These are phyloP conservation scores for Rhodinocichla rosea DNA, from an alignment of 2,113 vertebrate species.

Conservation along the genomic window DNA sequence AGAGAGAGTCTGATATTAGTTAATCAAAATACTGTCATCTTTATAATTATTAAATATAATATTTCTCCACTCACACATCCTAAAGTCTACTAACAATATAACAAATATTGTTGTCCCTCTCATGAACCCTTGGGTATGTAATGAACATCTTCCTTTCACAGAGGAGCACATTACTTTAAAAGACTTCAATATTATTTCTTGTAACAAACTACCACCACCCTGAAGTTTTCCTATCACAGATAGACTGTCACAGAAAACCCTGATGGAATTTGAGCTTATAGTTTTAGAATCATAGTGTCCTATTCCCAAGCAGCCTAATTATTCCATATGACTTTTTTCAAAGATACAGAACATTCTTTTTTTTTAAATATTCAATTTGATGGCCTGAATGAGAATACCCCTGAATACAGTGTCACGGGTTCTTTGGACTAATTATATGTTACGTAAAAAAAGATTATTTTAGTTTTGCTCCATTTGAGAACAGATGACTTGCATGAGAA, in stretches of 20 bases:
- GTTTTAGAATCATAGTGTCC: background rate
- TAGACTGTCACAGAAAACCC: background rate
- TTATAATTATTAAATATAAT: background rate
- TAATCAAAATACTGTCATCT: background rate
- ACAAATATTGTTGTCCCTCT: background rate
- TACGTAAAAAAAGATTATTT: accelerated
- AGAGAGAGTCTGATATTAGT: background rate
- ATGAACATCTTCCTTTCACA: background rate
- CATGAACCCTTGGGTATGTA: background rate
- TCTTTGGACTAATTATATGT: background rate
- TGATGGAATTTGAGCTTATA: background rate
- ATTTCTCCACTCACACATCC: no score
- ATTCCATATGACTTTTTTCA: background rate
- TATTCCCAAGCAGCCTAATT: background rate
- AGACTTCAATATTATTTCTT: background rate
- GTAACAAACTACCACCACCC: background rate
- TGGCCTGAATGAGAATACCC: background rate
- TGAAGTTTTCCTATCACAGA: background rate
- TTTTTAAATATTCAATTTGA: background rate
- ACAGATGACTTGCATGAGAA: background rate
- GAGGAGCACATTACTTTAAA: background rate
- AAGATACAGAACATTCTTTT: background rate
- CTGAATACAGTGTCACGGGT: background rate
- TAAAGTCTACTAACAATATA: background rate
- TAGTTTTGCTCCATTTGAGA: background rate